phyloP scores from a whole-genome alignment of 1,140 invertebrate species.

The Ostrea edulis region DNA sequence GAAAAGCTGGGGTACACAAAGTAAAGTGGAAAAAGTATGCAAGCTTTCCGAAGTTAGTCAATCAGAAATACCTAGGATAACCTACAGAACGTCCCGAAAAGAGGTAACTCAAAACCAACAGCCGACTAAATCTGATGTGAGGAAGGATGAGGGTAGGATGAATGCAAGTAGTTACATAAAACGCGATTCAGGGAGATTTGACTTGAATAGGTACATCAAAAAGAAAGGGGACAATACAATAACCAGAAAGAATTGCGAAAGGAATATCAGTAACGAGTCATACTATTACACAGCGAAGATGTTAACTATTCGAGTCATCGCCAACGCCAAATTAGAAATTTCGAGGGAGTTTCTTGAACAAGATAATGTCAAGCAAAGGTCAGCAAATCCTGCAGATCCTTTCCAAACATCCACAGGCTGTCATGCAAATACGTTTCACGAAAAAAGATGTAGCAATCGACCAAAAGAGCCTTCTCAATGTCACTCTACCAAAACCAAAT shows the following conservation, averaged over 20 bases:
- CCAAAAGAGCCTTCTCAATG: too few relatives aligned
- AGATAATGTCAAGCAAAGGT: neutral
- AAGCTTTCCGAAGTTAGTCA: neutral
- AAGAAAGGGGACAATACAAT: neutral
- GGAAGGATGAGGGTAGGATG: neutral
- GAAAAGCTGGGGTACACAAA: neutral
- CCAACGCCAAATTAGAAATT: slow-evolving; percentile 8
- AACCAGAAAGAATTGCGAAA: neutral
- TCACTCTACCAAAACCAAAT: neutral
- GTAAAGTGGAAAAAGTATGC: neutral
- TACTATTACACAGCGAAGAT: neutral
- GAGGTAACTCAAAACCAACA: neutral
- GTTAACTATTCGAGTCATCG: slow-evolving; percentile 11
- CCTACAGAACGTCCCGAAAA: neutral
- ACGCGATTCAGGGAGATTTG: neutral
- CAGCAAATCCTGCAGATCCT: neutral
- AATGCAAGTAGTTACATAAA: neutral
- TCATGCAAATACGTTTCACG: neutral
- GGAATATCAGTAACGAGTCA: neutral
- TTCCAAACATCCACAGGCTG: neutral
- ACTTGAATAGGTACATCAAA: neutral
- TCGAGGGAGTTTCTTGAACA: slow-evolving; percentile 9
- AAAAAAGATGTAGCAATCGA: neutral
- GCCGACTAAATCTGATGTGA: neutral
- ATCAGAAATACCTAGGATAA: neutral